Evolutionary conservation across 2,888 invertebrate genomes (phyloP), one percentile per base, ranked within the genome.

Genomic region (Ormyrus pomaceus): DNA sequence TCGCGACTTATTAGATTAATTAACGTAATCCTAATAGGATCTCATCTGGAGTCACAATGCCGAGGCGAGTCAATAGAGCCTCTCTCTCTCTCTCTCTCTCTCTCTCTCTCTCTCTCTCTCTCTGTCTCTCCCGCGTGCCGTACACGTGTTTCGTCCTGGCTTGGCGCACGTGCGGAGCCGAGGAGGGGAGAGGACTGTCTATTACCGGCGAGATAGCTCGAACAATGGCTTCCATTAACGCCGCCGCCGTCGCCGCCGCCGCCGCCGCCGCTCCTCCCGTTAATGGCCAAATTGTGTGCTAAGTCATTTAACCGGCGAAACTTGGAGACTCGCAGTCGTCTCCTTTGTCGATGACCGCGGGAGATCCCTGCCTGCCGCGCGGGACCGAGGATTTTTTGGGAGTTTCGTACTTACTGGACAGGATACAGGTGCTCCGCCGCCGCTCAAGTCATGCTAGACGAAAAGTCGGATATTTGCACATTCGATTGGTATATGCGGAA

Each of bases 191-290:
- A 56, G 56, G 19, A 4, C 69, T 82, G 84, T 86, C 85, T 87
- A 86, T 86, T 86, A 87, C 86, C 84, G 86, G 85, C 88, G 87
- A 87, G 87, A 88, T 89, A 88, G 87, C 86, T 87, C 85, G 87
- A 89, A 89, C 89, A 89, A 89, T 89, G 86, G 85, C 87, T 88
- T 89, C 88, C 88, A 89, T 89, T 89, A 89, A 77, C 87, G 85
- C 34, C 34, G 86, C 82, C 84, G 84, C 85, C 86, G 86, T 51
- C 53, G 13, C 59, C 50, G 86, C 86, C 34, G 86, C 82, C 84
- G 84, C 85, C 86, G 86, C 56, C 53, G 13, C 59, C 50, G 86
- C 86, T 86, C 83, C 85, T 84, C 85, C 85, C 85, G 87, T 87
- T 88, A 89, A 89, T 88, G 87, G 87, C 86, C 84, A 87, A 89